These are phyloP conservation scores for Brachionus rubens DNA, from an alignment of 1,140 invertebrate species.

Conservation along the genomic window DNA sequence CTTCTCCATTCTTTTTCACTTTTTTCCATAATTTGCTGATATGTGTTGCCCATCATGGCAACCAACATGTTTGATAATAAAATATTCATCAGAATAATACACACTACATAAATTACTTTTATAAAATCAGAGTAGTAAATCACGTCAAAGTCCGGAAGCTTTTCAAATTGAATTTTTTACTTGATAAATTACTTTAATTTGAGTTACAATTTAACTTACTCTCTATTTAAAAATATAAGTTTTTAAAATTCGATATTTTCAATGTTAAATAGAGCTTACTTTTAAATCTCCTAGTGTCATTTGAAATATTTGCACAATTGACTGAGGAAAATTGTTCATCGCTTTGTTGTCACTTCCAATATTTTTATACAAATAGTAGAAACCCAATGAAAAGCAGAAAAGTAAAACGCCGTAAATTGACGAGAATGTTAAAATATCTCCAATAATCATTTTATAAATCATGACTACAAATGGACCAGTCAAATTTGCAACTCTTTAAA, in stretches of 20 bases:
- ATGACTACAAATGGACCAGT: slow-evolving; percentile 97
- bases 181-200: too few species aligned
- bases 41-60: slow-evolving; percentile 66
- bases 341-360: slow-evolving; percentile 55
- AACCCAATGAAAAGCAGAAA: slow-evolving; percentile 83
- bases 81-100: slow-evolving; percentile 94
- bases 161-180: too few species aligned
- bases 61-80: slow-evolving; percentile 67
- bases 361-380: slow-evolving; percentile 92
- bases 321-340: slow-evolving; percentile 70
- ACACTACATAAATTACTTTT: slow-evolving; percentile 89
- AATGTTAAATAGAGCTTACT: too few species aligned
- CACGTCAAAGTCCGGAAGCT: slow-evolving; percentile 84
- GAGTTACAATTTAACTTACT: too few species aligned
- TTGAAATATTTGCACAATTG: slow-evolving; percentile 95
- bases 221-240: background rate
- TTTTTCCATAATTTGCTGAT: slow-evolving; percentile 78
- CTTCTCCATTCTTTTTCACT: slow-evolving; percentile 98
- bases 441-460: slow-evolving; percentile 96
- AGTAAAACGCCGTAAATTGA: slow-evolving; percentile 91
- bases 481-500: slow-evolving; percentile 77
- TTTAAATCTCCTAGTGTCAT: slow-evolving; percentile 96
- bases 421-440: slow-evolving; percentile 93
- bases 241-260: too few species aligned
- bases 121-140: slow-evolving; percentile 84